Evolutionary conservation across 2,113 vertebrate genomes (phyloP), one percentile per base, ranked within the genome.

Genomic region (Thinocorus orbignyianus): DNA sequence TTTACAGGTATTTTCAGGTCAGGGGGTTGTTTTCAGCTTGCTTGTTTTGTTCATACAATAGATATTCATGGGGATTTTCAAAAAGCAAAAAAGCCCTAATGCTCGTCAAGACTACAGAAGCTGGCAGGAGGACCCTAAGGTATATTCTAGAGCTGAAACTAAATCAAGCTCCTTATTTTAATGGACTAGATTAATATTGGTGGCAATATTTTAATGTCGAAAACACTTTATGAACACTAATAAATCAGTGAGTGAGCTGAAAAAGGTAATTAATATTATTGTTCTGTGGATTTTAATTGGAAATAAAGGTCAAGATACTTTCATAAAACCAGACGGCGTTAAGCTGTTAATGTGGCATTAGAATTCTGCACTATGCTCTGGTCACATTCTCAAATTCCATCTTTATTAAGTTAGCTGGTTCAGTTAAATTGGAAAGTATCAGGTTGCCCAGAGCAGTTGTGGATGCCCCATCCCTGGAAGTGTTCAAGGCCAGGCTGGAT

Each of bases 111-210:
- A n/a, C 15, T 58, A 57, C 55, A 91, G 48, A 24, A 92, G 24
- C 2, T 76, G n/a, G 26, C 65, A 92, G 49, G 25, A 71, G 30
- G 33, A 78, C 35, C 33, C 57, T 31, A 70, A 6, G 42, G 92
- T 60, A 44, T 62, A 73, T 90, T 71, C 84, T 88, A 94, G 42
- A 88, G 30, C 41, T 57, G 69, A 81, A 96, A 90, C 33, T 64
- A 71, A 88, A 93, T 12, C 3, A 19, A 91, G 52, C 28, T 85
- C 20, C 85, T 52, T 71, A 64, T 58, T 89, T 91, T 57, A 90
- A 92, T 33, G 44, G 23, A 65, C n/a, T 88, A 70, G 74, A 91
- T 80, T 88, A 81, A 92, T 88, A 95, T 83, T 71, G 85, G 86
- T 61, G n/a, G 44, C 55, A 92, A 71, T 35, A 66, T 35, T 76